Conservation (phyloP, 2,113 vertebrate genomes). For the Dolichotis patagonum region DNA sequence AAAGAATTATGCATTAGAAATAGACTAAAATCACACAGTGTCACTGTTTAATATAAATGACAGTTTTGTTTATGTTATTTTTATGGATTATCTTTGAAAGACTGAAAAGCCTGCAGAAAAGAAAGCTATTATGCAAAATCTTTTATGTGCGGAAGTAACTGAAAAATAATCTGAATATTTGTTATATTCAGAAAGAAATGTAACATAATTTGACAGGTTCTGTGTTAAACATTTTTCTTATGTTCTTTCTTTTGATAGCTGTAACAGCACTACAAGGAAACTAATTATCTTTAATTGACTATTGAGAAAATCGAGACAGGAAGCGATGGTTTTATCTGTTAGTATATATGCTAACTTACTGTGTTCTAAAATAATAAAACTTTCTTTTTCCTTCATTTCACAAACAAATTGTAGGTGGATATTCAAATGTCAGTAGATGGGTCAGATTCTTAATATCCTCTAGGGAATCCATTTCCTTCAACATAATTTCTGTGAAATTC, state of each 20-base stretch:
- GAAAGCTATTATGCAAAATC: background rate
- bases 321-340: background rate
- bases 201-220: background rate
- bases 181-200: background rate
- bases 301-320: background rate
- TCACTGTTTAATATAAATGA: background rate
- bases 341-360: background rate
- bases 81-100: background rate
- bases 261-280: background rate
- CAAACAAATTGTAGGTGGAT: background rate
- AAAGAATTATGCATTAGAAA: background rate
- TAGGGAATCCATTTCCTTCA: background rate
- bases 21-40: background rate
- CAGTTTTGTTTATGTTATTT: background rate
- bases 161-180: background rate
- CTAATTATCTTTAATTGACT: background rate
- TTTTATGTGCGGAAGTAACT: conserved; percentile 9
- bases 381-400: background rate
- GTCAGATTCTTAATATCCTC: background rate
- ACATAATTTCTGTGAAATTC: background rate
- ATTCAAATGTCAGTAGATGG: background rate
- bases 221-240: conserved; percentile 32
- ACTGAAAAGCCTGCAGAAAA: background rate
- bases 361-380: background rate
- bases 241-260: background rate